These are phyloP conservation scores for Rhaphigaster nebulosa DNA, from an alignment of 2,888 invertebrate species.

Conservation along the genomic window DNA sequence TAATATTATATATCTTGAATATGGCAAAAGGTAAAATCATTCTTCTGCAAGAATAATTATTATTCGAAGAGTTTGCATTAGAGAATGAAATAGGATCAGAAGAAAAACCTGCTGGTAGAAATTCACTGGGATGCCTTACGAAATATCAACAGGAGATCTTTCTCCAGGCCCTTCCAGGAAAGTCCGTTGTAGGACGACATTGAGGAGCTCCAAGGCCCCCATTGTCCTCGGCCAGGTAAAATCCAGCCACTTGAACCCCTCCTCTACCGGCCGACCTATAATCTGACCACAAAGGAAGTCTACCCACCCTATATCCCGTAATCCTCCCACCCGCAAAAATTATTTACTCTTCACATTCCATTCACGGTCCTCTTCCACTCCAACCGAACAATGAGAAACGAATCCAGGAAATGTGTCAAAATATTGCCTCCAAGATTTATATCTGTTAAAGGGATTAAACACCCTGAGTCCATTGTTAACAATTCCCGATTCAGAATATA, in stretches of 20 bases:
- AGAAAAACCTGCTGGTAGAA: background rate
- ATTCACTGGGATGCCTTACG: background rate
- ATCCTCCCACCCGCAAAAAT: slow-evolving; percentile 57
- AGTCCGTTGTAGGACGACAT: slow-evolving; percentile 41
- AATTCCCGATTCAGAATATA: slow-evolving; percentile 6
- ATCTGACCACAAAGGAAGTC: slow-evolving; percentile 58
- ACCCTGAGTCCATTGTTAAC: slow-evolving; percentile 11
- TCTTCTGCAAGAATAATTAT: background rate
- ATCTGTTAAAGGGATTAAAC: slow-evolving; percentile 49
- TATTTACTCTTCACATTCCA: slow-evolving; percentile 55
- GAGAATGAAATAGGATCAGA: background rate
- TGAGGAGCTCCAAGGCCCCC: slow-evolving; percentile 13
- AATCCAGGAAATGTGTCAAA: slow-evolving; percentile 44
- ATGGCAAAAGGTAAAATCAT: no score
- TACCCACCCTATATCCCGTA: slow-evolving; percentile 43
- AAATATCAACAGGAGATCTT: slow-evolving; percentile 23
- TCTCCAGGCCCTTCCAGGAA: slow-evolving; percentile 36
- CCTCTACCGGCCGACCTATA: slow-evolving; percentile 29
- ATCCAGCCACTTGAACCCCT: slow-evolving; percentile 36
- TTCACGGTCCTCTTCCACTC: slow-evolving; percentile 24
- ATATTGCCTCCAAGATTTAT: slow-evolving; percentile 39
- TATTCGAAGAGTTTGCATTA: background rate
- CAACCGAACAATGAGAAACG: slow-evolving; percentile 23
- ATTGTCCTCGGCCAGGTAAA: slow-evolving; percentile 47
- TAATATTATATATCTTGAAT: background rate